Base-by-base conservation (phyloP, 2,113 vertebrate species). In the Acanthisitta chloris region DNA sequence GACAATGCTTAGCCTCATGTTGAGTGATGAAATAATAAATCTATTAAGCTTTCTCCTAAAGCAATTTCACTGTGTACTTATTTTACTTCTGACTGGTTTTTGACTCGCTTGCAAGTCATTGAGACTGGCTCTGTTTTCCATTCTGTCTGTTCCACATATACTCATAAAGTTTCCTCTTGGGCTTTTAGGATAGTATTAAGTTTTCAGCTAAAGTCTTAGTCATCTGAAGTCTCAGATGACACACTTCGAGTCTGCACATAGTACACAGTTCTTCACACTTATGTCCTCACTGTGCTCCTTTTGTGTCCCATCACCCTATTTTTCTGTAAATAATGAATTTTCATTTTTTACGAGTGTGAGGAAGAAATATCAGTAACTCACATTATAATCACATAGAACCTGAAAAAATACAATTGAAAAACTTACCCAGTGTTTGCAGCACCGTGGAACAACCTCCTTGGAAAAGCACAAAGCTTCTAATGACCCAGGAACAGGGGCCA, bases 181-280 rank as follows among this genome's bases (percentile, higher is more conserved):
- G 46, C 9, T 71, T 92, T 70, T 43, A 54, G 34, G 48, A 38
- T 57, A 8, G 6, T 61, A 31, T 57, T 34, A 70, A 40, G 13
- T 29, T 25, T 62, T 77, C 25, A 46, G 28, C 66, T 79, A 65
- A 76, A 72, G 29, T 31, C 52, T 59, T 38, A 46, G 54, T 57
- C 9, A 29, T 38, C 11, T 46, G 20, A 62, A 58, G 19, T n/a
- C 31, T n/a, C 13, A 21, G 36, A 64, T 19, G 4, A 49, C 42
- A 29, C 73, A 33, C 9, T 58, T 45, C 0, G 8, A 52, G 21
- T 19, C 28, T 88, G 25, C 5, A 20, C 0, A 0, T 26, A 51
- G 4, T 5, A 21, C 8, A 9, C 12, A 7, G 71, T 70, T 76
- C 6, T 52, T 69, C 15, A 19, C 2, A 5, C 70, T 66, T 83